phyloP scores from a whole-genome alignment of 2,888 invertebrate species.

The Drosophila cognata region DNA sequence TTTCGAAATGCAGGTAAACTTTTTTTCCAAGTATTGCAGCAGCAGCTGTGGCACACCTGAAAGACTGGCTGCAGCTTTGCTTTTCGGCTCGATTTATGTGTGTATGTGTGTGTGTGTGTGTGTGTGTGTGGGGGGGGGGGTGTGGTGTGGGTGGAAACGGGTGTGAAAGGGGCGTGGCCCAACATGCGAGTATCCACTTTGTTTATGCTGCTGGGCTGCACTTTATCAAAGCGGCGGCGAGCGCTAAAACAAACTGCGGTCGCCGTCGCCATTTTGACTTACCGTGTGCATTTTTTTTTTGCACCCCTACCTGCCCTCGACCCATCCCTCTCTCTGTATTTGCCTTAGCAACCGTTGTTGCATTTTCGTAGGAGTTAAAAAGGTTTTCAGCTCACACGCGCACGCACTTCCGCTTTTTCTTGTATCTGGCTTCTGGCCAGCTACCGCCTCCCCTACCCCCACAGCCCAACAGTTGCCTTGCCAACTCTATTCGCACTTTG shows the following conservation, averaged over 20 bases:
- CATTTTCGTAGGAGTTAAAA: constrained; percentile 57
- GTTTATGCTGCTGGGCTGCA: constrained; percentile 78
- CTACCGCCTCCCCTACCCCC: constrained; percentile 1
- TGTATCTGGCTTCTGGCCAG: constrained; percentile 45
- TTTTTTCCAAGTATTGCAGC: constrained; percentile 4
- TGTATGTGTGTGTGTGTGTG: neutral
- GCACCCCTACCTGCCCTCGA: no score
- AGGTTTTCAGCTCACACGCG: constrained; percentile 61
- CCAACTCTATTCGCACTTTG: constrained; percentile 7
- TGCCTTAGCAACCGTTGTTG: constrained; percentile 21
- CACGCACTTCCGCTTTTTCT: constrained; percentile 75
- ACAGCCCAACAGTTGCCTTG: neutral
- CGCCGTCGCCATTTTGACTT: constrained; percentile 71
- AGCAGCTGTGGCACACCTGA: constrained; percentile 1
- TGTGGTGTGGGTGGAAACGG: neutral
- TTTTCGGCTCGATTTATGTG: constrained; percentile 6
- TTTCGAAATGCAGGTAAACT: neutral
- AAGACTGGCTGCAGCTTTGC: constrained; percentile 6
- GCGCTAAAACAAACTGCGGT: constrained; percentile 73
- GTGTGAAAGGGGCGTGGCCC: constrained; percentile 5
- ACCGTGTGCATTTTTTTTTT: constrained; percentile 18
- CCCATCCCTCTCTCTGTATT: neutral
- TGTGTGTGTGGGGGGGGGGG: neutral
- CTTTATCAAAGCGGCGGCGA: constrained; percentile 72
- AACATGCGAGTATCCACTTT: constrained; percentile 61